Percentiles rank a stretch among this genome's conserved stretches.
Conservation (phyloP, 2,113 vertebrate genomes). For the Casuarius casuarius region DNA sequence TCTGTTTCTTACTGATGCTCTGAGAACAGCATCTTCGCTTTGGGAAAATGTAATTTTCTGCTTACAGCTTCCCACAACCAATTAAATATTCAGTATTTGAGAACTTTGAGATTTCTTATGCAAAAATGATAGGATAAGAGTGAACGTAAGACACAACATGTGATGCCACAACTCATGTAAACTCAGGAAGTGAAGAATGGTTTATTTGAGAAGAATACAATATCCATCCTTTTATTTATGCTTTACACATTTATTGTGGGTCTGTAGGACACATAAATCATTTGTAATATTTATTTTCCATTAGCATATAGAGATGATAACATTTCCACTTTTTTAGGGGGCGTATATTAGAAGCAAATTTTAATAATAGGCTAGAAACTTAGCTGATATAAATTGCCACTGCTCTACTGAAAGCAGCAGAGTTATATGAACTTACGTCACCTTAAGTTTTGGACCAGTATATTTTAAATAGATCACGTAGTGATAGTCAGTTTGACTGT, state of each 20-base stretch:
- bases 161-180: background rate
- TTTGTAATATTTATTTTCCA: background rate
- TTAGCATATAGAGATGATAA: conserved; percentile 2
- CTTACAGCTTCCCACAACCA: background rate
- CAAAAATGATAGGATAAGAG: background rate
- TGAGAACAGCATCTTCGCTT: background rate
- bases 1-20: background rate
- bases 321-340: background rate
- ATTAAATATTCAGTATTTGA: conserved; percentile 14
- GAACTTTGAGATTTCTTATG: background rate
- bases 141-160: background rate
- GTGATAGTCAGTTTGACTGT: background rate
- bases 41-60: background rate
- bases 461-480: background rate
- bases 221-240: background rate
- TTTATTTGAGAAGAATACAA: background rate
- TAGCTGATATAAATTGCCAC: background rate
- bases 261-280: background rate
- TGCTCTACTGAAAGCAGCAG: background rate
- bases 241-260: background rate
- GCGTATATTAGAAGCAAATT: background rate
- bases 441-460: background rate
- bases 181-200: background rate
- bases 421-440: background rate
- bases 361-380: background rate